Percentiles rank a stretch among this genome's conserved stretches.
These are phyloP conservation scores for Lacerta bilineata DNA, from an alignment of 2,797 vertebrate genomes.

Conservation along the genomic window DNA sequence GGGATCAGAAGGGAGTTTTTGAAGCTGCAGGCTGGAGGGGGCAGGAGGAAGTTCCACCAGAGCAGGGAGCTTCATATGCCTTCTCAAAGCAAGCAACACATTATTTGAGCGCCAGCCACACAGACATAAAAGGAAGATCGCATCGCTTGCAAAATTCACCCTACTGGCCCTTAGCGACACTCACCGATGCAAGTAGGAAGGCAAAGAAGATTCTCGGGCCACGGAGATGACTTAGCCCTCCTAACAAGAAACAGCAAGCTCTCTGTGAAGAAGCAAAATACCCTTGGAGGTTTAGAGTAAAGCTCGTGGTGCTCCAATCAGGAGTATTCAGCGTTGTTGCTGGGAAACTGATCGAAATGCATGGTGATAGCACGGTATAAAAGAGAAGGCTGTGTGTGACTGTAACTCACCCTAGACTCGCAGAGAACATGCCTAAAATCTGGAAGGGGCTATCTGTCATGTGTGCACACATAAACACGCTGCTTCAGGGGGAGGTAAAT, in stretches of 20 bases:
- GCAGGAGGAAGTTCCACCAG: slow-evolving; percentile 2
- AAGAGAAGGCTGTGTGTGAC: background rate
- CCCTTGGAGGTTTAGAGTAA: background rate
- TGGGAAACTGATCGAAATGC: background rate
- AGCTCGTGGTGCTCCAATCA: background rate
- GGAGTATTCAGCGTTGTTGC: background rate
- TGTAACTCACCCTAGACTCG: background rate
- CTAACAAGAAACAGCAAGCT: background rate
- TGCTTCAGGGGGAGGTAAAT: background rate
- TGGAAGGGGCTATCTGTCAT: background rate
- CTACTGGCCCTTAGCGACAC: background rate
- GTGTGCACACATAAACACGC: background rate
- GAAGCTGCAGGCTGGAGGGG: background rate
- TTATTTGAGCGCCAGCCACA: slow-evolving; percentile 1
- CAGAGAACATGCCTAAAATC: background rate
- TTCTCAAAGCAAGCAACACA: slow-evolving; percentile 9
- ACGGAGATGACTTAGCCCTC: background rate
- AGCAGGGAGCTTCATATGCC: background rate
- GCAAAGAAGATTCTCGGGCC: background rate
- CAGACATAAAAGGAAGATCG: background rate
- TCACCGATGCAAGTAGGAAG: background rate
- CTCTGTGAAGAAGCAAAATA: background rate
- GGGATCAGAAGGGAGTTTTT: background rate
- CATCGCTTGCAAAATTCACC: slow-evolving; percentile 12
- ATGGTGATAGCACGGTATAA: background rate